Evolutionary conservation across 1,140 invertebrate genomes (phyloP), one percentile per base, ranked within the genome.

Genomic region (Habropoda laboriosa): DNA sequence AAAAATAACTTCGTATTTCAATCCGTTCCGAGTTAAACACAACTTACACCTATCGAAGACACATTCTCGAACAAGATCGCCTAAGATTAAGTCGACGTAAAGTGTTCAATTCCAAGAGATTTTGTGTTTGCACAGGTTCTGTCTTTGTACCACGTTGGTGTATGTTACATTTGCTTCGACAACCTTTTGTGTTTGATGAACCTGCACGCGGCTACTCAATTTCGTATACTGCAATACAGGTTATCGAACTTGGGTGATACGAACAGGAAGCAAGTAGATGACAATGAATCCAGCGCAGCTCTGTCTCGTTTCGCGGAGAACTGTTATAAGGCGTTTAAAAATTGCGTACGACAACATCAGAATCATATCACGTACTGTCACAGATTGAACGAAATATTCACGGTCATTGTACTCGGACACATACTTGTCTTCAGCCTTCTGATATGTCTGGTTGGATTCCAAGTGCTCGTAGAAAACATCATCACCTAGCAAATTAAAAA

Each of bases 151-250:
- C 77, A 86, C 30, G 35, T 76, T 7, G 82, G 83, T 24, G 38
- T 87, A 8, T 85, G 83, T 21, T 87, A 75, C 42, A 78, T 83
- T 42, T 88, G 86, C 47, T 87, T 88, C 40, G 85, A 88, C 68
- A 87, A 85, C 66, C 83, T 88, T 21, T 30, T 90, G 0, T 85
- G 82, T 21, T 80, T 80, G 2, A 55, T 87, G 1, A 88, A 87
- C 32, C 67, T 87, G 0, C 82, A 87, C 35, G 47, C 55, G 1
- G 84, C 79, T 1, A 80, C 73, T 24, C 88, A 90, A 47, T 81
- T 90, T 18, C 81, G 80, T n/a, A 88, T 90, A 45, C 57, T 90
- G 38, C 57, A 55, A 6, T 51, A 78, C 24, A 78, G 70, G 40
- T 21, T 84, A 2, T 4, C 35, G 27, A 51, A 24, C 30, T 7